These are phyloP conservation scores for Plagiodera versicolora DNA, from an alignment of 2,888 invertebrate genomes.

Conservation along the genomic window DNA sequence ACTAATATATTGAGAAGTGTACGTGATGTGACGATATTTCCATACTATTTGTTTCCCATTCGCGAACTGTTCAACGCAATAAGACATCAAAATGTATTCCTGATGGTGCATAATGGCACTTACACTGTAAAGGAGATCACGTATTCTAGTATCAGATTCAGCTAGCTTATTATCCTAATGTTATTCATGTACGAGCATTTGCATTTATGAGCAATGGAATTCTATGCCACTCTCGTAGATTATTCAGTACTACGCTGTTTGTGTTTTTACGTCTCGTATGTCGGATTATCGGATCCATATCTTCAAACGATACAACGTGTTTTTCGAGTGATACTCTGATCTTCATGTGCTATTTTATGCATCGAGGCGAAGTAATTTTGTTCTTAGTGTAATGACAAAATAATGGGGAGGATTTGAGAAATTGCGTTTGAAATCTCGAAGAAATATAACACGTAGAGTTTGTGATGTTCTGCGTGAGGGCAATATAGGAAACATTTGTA, in stretches of 20 bases:
- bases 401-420: no score
- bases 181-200: conserved; percentile 5
- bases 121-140: neutral
- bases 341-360: no score
- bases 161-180: conserved; percentile 6
- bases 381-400: no score
- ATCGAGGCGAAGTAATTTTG: no score
- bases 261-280: conserved; percentile 2
- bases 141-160: neutral
- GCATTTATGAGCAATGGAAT: conserved; percentile 12
- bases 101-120: conserved; percentile 3
- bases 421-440: no score
- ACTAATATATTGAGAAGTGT: no score
- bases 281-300: no score
- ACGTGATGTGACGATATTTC: neutral
- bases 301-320: no score
- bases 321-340: no score
- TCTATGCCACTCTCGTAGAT: neutral
- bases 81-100: neutral
- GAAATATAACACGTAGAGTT: no score
- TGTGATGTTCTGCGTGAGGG: no score
- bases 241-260: neutral
- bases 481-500: no score
- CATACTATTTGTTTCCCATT: neutral
- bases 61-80: neutral